Evolutionary conservation across 2,797 vertebrate genomes (phyloP), one percentile per base, ranked within the genome.

Genomic region (Melopsittacus undulatus): DNA sequence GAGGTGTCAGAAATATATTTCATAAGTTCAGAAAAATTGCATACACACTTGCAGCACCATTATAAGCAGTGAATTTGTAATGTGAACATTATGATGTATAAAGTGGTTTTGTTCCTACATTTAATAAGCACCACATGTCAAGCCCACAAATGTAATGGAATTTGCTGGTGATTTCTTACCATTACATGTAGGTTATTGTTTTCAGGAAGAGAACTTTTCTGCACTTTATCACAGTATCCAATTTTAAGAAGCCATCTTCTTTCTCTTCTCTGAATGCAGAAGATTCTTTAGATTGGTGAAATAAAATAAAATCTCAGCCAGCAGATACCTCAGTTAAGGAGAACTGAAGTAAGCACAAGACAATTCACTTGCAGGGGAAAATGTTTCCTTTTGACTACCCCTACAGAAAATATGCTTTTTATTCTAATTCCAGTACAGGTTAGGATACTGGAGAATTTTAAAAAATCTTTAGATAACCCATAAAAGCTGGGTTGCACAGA

Each of bases 51-150:
- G 94, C 97, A 94, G 95, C 97, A 97, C 98, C 97, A 98, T 98
- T 98, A 97, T 97, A 96, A 97, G 95, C 96, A 97, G 96, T 96
- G 97, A 97, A 97, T 98, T 98, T 97, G 97, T 97, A 98, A 98
- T 98, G 85, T 93, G 97, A 97, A 98, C 98, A 97, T 98, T 98
- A 97, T 98, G 97, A 98, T 98, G 92, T 98, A 97, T 98, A 98
- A 99, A 98, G 98, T 98, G 98, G 98, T 98, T 98, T 98, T 98
- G 98, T 98, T 98, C 98, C 97, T 98, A 98, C 98, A 98, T 98
- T 98, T 99, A 99, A 99, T 98, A 99, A 99, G 98, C 97, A 98
- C 96, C 90, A 96, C 98, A 98, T 98, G 98, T 98, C 98, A 98
- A 98, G 97, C 97, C 97, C 96, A 97, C 96, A 97, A 98, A 98